Evolutionary conservation across 2,888 invertebrate genomes (phyloP), one percentile per base, ranked within the genome.

Genomic region (Geotrupes spiniger): DNA sequence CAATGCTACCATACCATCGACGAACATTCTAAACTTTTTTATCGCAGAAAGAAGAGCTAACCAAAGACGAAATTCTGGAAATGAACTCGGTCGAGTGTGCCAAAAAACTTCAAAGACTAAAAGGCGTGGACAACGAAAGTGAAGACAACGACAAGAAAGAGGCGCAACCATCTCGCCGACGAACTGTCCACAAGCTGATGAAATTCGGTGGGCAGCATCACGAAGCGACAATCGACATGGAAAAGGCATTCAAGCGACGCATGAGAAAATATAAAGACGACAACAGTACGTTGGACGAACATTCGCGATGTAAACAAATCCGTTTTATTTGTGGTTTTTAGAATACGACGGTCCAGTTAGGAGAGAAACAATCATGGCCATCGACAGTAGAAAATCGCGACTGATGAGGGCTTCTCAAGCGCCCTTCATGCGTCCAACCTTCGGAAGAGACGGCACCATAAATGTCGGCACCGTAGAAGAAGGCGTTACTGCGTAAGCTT

Each of bases 11-110:
- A n/a, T n/a, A n/a, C n/a, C n/a, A n/a, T n/a, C n/a, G n/a, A n/a
- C n/a, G n/a, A n/a, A n/a, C n/a, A n/a, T n/a, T n/a, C n/a, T n/a
- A n/a, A n/a, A n/a, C n/a, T n/a, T 33, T 2, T 78, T 87, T 21
- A 9, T 36, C 42, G 9, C n/a, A 49, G 49, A 26, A 37, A n/a
- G 88, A 90, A 66, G 88, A 91, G 62, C 74, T 89, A 59, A 87
- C 88, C 12, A 87, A 88, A 70, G 91, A 92, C 70, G 89, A 89
- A 31, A 75, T 92, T 42, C 77, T 92, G 57, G 87, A 89, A 65
- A 89, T 88, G 73, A 90, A 94, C 75, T 92, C 92, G 36, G 88
- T 94, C 62, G 91, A 92, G 67, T 89, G 93, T 64, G 92, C 90
- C 0, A 84, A 88, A 68, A 86, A 91, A 65, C 74, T 94, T 49